Conservation (phyloP, 2,888 invertebrate species). For the Gerris lacustris region DNA sequence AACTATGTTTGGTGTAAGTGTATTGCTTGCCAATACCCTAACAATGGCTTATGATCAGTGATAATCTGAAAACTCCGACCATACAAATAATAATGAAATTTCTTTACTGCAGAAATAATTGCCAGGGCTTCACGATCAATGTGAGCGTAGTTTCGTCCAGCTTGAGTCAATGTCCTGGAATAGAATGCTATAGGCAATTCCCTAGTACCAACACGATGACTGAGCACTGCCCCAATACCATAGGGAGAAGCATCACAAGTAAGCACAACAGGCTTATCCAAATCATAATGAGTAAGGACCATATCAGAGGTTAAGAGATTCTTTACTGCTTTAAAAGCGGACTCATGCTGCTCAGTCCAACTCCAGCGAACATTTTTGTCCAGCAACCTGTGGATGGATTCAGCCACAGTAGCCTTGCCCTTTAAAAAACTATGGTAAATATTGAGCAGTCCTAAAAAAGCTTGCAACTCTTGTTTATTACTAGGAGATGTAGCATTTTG, state of each 20-base stretch:
- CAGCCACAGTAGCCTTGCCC: too few relatives aligned
- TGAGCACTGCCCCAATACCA: constrained; percentile 31
- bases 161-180: constrained; percentile 30
- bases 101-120: constrained; percentile 35
- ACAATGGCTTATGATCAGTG: constrained; percentile 30
- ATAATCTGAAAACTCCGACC: constrained; percentile 31
- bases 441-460: too few relatives aligned
- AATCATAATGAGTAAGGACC: constrained; percentile 23
- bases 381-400: too few relatives aligned
- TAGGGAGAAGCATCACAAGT: constrained; percentile 28
- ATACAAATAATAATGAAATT: constrained; percentile 27
- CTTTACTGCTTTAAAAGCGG: constrained; percentile 24
- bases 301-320: constrained; percentile 18
- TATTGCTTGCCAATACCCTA: constrained; percentile 24
- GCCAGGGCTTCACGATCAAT: constrained; percentile 33
- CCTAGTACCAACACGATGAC: constrained; percentile 21
- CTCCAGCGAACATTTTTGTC: too few relatives aligned
- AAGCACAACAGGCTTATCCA: constrained; percentile 20
- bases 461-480: too few relatives aligned
- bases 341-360: constrained; percentile 11
- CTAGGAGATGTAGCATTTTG: too few relatives aligned
- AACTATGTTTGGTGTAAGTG: constrained; percentile 25
- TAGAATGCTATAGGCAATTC: constrained; percentile 31
- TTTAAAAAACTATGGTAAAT: too few relatives aligned
- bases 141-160: constrained; percentile 31